These are phyloP conservation scores for Plemyria rubiginata DNA, from an alignment of 2,888 invertebrate genomes.

Conservation along the genomic window DNA sequence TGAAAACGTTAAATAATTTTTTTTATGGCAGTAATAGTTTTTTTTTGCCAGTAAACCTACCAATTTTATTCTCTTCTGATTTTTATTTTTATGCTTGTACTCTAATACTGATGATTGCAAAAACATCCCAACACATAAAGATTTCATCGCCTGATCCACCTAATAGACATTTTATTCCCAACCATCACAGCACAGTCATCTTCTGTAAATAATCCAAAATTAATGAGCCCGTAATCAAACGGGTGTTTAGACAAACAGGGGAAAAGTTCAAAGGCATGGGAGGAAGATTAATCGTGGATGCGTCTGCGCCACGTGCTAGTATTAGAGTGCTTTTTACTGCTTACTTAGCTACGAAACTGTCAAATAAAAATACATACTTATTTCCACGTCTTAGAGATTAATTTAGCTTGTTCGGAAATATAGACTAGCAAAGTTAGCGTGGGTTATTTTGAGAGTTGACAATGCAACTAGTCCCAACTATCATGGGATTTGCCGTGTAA, in stretches of 20 bases:
- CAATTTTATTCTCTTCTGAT: too few species aligned
- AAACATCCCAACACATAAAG: background rate
- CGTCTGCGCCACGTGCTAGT: slow-evolving; percentile 79
- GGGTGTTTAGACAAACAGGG: slow-evolving; percentile 78
- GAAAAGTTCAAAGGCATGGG: slow-evolving; percentile 76
- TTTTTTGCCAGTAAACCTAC: too few species aligned
- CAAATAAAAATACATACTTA: slow-evolving; percentile 29
- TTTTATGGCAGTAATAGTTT: too few species aligned
- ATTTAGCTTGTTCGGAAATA: slow-evolving; percentile 29
- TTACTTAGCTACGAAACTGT: slow-evolving; percentile 38
- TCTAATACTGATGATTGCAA: background rate
- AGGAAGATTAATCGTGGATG: slow-evolving; percentile 75
- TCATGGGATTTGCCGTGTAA: slow-evolving; percentile 78
- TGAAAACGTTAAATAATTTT: too few species aligned
- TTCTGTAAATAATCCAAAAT: slow-evolving; percentile 79
- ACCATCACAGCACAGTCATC: slow-evolving; percentile 43
- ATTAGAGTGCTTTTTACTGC: slow-evolving; percentile 63
- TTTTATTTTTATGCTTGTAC: too few species aligned
- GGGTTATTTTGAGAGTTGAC: slow-evolving; percentile 65
- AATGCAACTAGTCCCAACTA: slow-evolving; percentile 78
- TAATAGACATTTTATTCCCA: slow-evolving; percentile 41
- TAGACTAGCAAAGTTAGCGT: slow-evolving; percentile 37
- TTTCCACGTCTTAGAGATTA: slow-evolving; percentile 32
- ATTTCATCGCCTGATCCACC: slow-evolving; percentile 25
- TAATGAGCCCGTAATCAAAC: slow-evolving; percentile 82